Evolutionary conservation across 2,797 vertebrate genomes (phyloP), one percentile per base, ranked within the genome.

Genomic region (Helarctos malayanus): DNA sequence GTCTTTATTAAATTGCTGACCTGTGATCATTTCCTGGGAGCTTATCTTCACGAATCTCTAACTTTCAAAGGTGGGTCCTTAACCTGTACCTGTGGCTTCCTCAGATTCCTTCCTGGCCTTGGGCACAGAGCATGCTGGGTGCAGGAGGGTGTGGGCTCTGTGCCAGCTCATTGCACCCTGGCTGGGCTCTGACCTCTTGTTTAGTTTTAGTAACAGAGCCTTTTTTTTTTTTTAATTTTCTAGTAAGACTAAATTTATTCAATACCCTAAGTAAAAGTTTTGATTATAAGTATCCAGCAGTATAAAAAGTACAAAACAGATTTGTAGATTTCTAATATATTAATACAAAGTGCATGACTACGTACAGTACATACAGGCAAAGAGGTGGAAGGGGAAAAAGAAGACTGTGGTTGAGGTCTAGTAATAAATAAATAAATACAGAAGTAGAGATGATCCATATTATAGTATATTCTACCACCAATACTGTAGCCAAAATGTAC

Each of bases 301-400:
- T 99, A 99, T 99, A 99, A 99, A 99, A 99, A 99, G 99, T 99
- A 99, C 99, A 99, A 99, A 99, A 99, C 98, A 99, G 97, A 99
- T 99, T 99, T 99, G 98, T 99, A 99, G 98, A 98, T 99, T 98
- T 99, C 99, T 99, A 99, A 99, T 98, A 99, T 98, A 99, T 99
- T 98, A 99, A 99, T 99, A 99, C 99, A 99, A 99, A 99, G 99
- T 99, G 99, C 99, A 99, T 99, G 99, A 99, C 99, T 99, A 99
- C 99, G 98, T 99, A 99, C 98, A 98, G 97, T 98, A 99, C 99
- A 98, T 99, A 99, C 98, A 1, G 1, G 99, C 99, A 99, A 98
- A 97, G 90, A 98, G 97, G 97, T 98, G 98, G 98, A 96, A 97
- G 96, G 95, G 97, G 93, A 83, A 94, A 96, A 98, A 98, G 98